These are phyloP conservation scores for Malurus alboscapulatus DNA, from an alignment of 2,113 vertebrate species.

Conservation along the genomic window DNA sequence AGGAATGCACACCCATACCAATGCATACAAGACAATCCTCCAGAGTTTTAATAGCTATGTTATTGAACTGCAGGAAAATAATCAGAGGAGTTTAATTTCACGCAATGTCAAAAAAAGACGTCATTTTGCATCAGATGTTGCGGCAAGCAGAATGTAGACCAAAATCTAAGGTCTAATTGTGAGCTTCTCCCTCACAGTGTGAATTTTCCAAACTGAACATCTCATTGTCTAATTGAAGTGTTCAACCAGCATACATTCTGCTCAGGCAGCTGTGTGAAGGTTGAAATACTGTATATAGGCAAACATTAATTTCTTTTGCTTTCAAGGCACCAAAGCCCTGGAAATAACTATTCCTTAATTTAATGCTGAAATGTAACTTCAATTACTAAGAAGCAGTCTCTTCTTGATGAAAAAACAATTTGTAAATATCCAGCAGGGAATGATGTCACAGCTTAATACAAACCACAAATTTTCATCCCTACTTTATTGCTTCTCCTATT, in stretches of 20 bases:
- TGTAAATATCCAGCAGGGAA: conserved; percentile 3
- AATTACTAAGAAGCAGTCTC: background rate
- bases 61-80: background rate
- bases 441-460: background rate
- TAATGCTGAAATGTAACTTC: background rate
- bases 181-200: background rate
- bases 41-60: background rate
- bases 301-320: background rate
- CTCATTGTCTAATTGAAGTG: conserved; percentile 21
- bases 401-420: background rate
- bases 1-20: background rate
- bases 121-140: background rate
- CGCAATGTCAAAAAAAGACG: background rate
- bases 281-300: conserved; percentile 10
- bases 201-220: background rate
- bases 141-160: background rate
- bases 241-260: background rate
- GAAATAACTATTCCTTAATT: conserved; percentile 25
- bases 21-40: background rate
- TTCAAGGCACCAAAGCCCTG: background rate
- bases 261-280: background rate
- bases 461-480: background rate
- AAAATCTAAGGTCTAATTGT: background rate
- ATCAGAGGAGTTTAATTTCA: conserved; percentile 7
- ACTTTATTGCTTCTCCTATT: background rate